phyloP scores from a whole-genome alignment of 2,888 invertebrate species.

The Melolontha melolontha region DNA sequence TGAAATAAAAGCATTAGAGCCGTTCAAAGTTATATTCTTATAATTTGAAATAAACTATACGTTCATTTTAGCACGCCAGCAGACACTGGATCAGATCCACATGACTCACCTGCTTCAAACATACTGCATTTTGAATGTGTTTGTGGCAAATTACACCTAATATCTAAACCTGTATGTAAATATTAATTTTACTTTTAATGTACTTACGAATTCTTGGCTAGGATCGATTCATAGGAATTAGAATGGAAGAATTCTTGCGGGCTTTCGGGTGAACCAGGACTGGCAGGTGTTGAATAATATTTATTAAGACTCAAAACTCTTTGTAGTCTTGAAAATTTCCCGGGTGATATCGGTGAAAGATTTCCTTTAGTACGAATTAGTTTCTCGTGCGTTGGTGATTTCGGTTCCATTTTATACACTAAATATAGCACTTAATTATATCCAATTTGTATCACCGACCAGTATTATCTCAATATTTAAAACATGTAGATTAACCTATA shows the following conservation, averaged over 20 bases:
- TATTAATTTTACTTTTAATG: not conserved
- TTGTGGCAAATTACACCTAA: too few relatives aligned
- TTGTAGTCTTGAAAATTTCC: conserved; percentile 25
- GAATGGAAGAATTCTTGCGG: conserved; percentile 40
- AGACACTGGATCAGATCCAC: too few relatives aligned
- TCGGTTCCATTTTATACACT: conserved; percentile 35
- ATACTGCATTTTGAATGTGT: too few relatives aligned
- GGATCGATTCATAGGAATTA: conserved; percentile 37
- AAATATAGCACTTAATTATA: conserved; percentile 3
- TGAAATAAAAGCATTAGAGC: too few relatives aligned
- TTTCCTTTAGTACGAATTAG: conserved; percentile 14
- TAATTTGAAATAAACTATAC: too few relatives aligned
- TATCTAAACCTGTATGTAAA: too few relatives aligned
- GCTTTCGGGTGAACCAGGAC: conserved; percentile 32
- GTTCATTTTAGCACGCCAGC: too few relatives aligned
- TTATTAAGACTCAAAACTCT: conserved; percentile 39
- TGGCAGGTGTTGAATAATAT: conserved; percentile 37
- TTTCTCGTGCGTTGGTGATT: conserved; percentile 36
- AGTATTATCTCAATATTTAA: too few relatives aligned
- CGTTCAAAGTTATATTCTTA: too few relatives aligned
- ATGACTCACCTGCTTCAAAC: too few relatives aligned
- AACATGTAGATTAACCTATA: not conserved
- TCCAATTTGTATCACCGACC: not conserved
- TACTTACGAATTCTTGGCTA: conserved; percentile 37
- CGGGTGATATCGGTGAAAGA: conserved; percentile 38